Conservation (phyloP, 2,797 vertebrate genomes). For the Syngnathus rostellatus region DNA sequence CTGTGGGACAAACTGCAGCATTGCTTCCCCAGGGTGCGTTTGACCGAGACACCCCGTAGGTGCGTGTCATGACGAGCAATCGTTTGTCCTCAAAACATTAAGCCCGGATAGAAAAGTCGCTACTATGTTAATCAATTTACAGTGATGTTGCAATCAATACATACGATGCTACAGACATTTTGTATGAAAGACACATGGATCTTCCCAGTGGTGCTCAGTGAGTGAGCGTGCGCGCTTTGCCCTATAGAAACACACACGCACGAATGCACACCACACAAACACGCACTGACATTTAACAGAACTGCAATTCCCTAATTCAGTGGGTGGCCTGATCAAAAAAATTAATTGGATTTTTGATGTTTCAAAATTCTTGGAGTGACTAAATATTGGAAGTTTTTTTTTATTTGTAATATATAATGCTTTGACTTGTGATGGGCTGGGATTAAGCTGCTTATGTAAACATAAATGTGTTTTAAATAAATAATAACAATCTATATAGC, state of each 20-base stretch:
- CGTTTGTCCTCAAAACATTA: neutral
- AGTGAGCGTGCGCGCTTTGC: constrained; percentile 33
- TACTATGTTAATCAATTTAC: neutral
- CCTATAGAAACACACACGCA: constrained; percentile 6
- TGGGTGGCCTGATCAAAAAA: constrained; percentile 32
- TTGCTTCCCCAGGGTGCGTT: neutral
- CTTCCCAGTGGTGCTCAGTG: constrained; percentile 21
- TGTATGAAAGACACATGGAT: neutral
- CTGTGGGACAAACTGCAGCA: neutral
- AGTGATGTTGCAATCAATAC: neutral
- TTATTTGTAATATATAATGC: neutral
- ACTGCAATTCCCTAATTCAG: constrained; percentile 51
- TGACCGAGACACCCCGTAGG: neutral
- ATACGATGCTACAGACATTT: neutral
- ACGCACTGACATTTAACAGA: constrained; percentile 60
- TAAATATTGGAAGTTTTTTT: neutral
- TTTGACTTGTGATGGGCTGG: neutral
- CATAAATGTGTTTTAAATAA: neutral
- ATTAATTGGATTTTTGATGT: neutral
- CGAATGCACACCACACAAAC: constrained; percentile 14
- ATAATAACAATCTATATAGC: neutral
- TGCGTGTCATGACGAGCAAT: neutral
- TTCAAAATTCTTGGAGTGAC: neutral
- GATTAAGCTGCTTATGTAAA: neutral
- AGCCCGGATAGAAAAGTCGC: neutral